Evolutionary conservation across 2,888 invertebrate genomes (phyloP), one percentile per base, ranked within the genome.

Genomic region (Empis livida): DNA sequence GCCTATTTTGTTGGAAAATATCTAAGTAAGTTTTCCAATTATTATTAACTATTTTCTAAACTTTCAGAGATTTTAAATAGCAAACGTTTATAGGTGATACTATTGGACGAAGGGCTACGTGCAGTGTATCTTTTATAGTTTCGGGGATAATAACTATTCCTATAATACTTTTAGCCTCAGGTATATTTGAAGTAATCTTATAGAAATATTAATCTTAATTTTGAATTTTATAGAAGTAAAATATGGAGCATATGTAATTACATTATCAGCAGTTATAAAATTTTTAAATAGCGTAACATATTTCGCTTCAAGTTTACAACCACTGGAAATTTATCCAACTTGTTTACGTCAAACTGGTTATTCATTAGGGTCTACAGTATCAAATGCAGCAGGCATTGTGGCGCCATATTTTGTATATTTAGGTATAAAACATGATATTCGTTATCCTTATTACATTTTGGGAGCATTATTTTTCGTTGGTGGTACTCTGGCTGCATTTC

Each of bases 311-410:
- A 76, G 74, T 57, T 64, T 82, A 45, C 75, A 80, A 52, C 74
- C 76, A 47, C 73, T 81, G 61, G 82, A 82, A 63, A 68, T 79
- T 16, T 81, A 79, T 61, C 82, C 82, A 13, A 82, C 82, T 0
- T 77, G 77, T 54, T 65, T 81, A 31, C 68, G 82, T 17, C 79
- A 80, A 58, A 76, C 79, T 10, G 82, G 81, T 44, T 73, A 77
- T 54, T 75, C 80, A 1, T 59, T 80, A 48, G 76, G 78, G 31
- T 72, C 73, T 46, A 71, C 80, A 32, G 57, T 75, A 41, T 73
- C 75, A 9, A 76, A 75, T 58, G 69, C 68, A 17, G 66, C 78
- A 41, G 73, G 74, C 15, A 71, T 77, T n/a, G 54, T 75, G 42
- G 75, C 75, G 1, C 79, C 80, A 0, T 79, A 77, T 56, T 68